A percentile compares a stretch with the other conserved stretches of the same genome.
Conservation (phyloP, 2,888 invertebrate species). For the Polietes domitor region DNA sequence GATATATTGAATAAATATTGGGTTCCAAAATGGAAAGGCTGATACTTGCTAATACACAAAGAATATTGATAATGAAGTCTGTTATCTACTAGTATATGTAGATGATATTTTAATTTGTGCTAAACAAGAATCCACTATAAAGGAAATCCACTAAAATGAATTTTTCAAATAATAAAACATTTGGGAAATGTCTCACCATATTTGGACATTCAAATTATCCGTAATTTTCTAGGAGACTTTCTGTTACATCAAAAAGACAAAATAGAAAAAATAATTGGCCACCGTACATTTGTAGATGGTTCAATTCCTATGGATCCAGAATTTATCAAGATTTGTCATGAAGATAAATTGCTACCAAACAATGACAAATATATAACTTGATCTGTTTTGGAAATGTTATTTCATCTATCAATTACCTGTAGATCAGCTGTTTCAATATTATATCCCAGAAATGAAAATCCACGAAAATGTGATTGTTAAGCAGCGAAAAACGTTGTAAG, state of each 20-base stretch:
- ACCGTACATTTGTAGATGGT: conserved; percentile 3
- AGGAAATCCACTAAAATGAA: too few species aligned
- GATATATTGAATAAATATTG: too few species aligned
- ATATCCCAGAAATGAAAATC: neutral
- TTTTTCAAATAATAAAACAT: conserved; percentile 24
- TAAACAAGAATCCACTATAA: neutral
- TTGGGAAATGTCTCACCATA: conserved; percentile 17
- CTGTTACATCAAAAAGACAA: conserved; percentile 12
- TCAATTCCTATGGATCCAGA: conserved; percentile 43
- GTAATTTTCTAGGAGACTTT: conserved; percentile 17
- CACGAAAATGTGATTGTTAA: conserved; percentile 22
- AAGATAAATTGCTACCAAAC: conserved; percentile 21
- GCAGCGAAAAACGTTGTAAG: conserved; percentile 6
- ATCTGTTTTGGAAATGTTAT: conserved; percentile 17
- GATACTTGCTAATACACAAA: conserved; percentile 35
- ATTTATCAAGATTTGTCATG: neutral
- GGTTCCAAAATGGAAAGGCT: conserved; percentile 6
- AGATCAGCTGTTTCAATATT: conserved; percentile 30
- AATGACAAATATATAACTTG: neutral
- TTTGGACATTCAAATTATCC: conserved; percentile 22
- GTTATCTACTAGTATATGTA: too few species aligned
- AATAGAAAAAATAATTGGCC: conserved; percentile 1
- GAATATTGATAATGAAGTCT: too few species aligned
- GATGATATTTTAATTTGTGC: conserved; percentile 21
- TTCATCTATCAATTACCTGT: conserved; percentile 30